Conservation (phyloP, 2,888 invertebrate genomes). For the Linhomoeus sp. region DNA sequence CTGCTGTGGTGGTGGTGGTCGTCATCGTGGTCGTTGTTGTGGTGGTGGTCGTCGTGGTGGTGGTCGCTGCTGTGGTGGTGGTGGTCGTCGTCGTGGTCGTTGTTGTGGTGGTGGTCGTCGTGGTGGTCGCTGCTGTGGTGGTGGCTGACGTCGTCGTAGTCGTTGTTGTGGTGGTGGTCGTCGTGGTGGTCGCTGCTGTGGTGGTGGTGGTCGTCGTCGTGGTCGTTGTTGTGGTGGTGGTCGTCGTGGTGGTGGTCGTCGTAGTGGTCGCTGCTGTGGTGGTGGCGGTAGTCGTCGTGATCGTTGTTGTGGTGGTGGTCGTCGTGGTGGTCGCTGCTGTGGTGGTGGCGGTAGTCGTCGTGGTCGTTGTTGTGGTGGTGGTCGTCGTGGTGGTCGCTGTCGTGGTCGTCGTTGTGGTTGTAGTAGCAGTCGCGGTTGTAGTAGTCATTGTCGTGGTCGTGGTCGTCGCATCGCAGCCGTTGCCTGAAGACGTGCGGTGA, state of each 20-base stretch:
- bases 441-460: background rate
- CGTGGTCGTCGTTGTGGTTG: background rate
- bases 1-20: background rate
- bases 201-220: background rate
- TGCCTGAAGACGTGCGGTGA: too few relatives aligned
- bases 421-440: background rate
- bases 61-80: background rate
- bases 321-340: background rate
- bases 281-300: background rate
- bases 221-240: background rate
- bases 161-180: background rate
- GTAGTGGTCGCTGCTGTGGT: background rate
- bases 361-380: background rate
- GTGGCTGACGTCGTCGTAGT: background rate
- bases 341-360: background rate
- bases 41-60: background rate
- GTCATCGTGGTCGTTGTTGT: background rate
- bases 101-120: background rate
- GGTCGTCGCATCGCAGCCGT: too few relatives aligned
- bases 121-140: background rate
- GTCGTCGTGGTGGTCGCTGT: background rate
- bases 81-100: background rate
- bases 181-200: background rate
- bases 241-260: background rate
- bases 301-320: background rate